Conservation (phyloP, 1,140 invertebrate genomes). For the Heliconius melpomene region DNA sequence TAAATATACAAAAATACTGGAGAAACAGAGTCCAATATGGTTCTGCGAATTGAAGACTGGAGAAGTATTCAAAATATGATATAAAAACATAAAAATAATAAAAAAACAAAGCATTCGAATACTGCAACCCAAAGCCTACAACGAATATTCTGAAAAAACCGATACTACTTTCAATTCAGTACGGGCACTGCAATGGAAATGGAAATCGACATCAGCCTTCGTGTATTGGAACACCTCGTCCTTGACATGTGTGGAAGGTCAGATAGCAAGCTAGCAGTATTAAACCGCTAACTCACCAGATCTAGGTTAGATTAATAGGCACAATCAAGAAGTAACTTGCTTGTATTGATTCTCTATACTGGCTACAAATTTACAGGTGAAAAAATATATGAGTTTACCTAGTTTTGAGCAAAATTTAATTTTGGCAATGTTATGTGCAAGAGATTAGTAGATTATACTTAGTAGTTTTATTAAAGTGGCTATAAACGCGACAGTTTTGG, state of each 20-base stretch:
- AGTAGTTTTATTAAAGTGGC: not conserved
- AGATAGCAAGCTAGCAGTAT: conserved; percentile 14
- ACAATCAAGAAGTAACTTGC: not conserved
- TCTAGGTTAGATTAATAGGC: conserved; percentile 24
- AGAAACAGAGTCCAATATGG: no score
- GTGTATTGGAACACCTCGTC: conserved; percentile 6
- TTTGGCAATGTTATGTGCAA: no score
- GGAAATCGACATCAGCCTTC: conserved; percentile 15
- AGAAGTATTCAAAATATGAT: no score
- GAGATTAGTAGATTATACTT: not conserved
- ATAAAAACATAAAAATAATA: not conserved
- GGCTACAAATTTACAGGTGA: not conserved
- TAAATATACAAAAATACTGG: no score
- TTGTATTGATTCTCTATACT: not conserved
- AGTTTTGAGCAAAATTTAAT: no score
- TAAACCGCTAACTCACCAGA: conserved; percentile 2
- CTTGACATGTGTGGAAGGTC: conserved; percentile 21
- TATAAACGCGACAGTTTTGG: not conserved
- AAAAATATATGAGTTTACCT: not conserved
- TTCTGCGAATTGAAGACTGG: no score
- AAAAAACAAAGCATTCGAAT: not conserved
- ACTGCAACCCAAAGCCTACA: not conserved
- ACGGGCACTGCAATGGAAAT: conserved; percentile 13
- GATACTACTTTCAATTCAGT: not conserved
- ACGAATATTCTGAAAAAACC: not conserved